phyloP scores from a whole-genome alignment of 2,113 vertebrate species.

The Platycercus adscitus region DNA sequence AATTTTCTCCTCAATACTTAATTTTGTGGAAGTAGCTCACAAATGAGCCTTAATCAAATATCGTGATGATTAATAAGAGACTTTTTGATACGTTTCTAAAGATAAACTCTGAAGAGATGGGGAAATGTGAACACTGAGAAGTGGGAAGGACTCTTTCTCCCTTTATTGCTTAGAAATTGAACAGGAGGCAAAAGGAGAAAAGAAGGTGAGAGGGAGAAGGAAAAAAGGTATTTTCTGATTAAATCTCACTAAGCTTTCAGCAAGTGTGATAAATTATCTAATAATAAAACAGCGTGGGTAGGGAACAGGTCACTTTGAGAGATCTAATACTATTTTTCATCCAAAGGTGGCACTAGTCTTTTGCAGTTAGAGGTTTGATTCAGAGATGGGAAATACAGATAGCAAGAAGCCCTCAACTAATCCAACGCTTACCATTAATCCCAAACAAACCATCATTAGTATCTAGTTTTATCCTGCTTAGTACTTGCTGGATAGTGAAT shows the following conservation, averaged over 20 bases:
- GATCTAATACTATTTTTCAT: not conserved
- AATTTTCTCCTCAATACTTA: not conserved
- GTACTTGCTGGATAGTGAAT: conserved; percentile 42
- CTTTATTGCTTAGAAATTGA: not conserved
- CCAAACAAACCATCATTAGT: conserved; percentile 71
- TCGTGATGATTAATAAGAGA: not conserved
- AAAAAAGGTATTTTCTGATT: not conserved
- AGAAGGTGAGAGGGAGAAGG: not conserved
- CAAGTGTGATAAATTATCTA: not conserved
- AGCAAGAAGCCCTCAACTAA: conserved; percentile 56
- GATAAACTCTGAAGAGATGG: not conserved
- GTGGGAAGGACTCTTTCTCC: not conserved
- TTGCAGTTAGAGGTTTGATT: conserved; percentile 16
- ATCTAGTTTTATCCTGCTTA: conserved; percentile 74
- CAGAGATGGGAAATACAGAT: conserved; percentile 10
- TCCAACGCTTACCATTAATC: conserved; percentile 74
- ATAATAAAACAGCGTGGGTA: not conserved
- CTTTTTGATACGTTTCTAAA: not conserved
- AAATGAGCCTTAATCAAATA: not conserved
- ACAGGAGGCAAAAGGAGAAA: not conserved
- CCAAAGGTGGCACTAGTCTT: conserved; percentile 59
- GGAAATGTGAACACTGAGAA: not conserved
- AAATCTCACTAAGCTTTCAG: not conserved
- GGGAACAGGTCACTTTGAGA: not conserved
- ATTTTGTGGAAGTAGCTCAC: not conserved